Evolutionary conservation across 2,113 vertebrate genomes (phyloP).

Genomic region (Laticauda laticaudata): DNA sequence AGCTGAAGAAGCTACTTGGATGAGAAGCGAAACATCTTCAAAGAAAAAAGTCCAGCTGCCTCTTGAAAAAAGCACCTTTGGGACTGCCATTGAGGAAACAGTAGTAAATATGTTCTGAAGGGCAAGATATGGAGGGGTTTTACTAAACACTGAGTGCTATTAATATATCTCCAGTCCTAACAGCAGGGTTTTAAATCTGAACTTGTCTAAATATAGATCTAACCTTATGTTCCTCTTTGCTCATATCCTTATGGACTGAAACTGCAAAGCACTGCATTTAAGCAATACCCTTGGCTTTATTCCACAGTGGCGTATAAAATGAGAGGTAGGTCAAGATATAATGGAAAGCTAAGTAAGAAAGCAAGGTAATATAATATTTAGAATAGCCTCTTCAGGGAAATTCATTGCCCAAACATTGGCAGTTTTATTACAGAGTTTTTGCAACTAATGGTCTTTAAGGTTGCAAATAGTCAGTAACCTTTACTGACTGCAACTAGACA

Average conservation of each 20-base stretch:
- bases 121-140: background rate
- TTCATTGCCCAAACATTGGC: background rate
- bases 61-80: too few relatives aligned
- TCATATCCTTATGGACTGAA: background rate
- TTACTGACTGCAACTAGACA: background rate
- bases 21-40: too few relatives aligned
- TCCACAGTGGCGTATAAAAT: background rate
- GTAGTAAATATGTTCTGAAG: background rate
- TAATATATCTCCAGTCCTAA: background rate
- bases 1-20: too few relatives aligned
- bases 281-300: background rate
- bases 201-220: background rate
- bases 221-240: background rate
- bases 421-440: background rate
- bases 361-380: background rate
- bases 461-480: background rate
- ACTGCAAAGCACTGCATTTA: background rate
- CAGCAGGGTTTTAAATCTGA: background rate
- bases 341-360: background rate
- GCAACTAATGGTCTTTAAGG: background rate
- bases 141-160: background rate
- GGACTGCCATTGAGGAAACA: background rate
- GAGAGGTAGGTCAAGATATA: background rate
- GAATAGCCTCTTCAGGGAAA: background rate
- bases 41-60: too few relatives aligned